Evolutionary conservation across 2,888 invertebrate species (phyloP).

Genomic region (Scaptomyza caliginosa): DNA sequence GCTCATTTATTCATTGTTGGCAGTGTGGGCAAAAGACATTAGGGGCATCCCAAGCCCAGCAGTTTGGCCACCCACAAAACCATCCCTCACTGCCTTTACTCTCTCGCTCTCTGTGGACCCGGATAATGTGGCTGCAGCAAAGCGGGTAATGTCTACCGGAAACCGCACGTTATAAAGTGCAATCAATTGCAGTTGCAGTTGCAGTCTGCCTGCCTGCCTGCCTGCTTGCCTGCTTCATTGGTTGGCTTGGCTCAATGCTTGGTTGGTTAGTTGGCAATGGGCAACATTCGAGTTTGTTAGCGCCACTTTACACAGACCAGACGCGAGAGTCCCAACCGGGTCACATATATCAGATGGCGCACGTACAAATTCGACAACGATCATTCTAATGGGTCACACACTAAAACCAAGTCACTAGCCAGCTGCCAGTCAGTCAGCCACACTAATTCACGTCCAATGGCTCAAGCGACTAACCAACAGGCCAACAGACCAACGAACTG

Average conservation of each 20-base stretch:
- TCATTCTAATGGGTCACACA: slow-evolving; percentile 79
- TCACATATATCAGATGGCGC: slow-evolving; percentile 68
- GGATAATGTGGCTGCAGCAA: slow-evolving; percentile 66
- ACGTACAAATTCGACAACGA: slow-evolving; percentile 76
- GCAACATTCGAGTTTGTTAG: slow-evolving; percentile 63
- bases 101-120: slow-evolving; percentile 27
- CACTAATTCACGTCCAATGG: slow-evolving; percentile 72
- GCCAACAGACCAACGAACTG: slow-evolving; percentile 2
- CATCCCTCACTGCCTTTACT: not conserved
- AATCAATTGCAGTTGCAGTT: slow-evolving; percentile 77
- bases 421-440: slow-evolving; percentile 52
- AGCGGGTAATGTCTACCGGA: slow-evolving; percentile 78
- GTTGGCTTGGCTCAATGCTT: slow-evolving; percentile 10
- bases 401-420: slow-evolving; percentile 60
- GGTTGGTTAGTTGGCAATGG: slow-evolving; percentile 46
- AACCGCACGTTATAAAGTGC: slow-evolving; percentile 81
- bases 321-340: slow-evolving; percentile 48
- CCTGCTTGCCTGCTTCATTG: slow-evolving; percentile 8
- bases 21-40: slow-evolving; percentile 70
- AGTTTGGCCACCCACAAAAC: slow-evolving; percentile 25
- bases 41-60: slow-evolving; percentile 55
- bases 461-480: slow-evolving; percentile 41
- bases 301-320: slow-evolving; percentile 65
- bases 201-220: slow-evolving; percentile 28
- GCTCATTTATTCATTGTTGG: slow-evolving; percentile 74